These are phyloP conservation scores for Pseudorhombus dupliciocellatus DNA, from an alignment of 2,113 vertebrate genomes.

Conservation along the genomic window DNA sequence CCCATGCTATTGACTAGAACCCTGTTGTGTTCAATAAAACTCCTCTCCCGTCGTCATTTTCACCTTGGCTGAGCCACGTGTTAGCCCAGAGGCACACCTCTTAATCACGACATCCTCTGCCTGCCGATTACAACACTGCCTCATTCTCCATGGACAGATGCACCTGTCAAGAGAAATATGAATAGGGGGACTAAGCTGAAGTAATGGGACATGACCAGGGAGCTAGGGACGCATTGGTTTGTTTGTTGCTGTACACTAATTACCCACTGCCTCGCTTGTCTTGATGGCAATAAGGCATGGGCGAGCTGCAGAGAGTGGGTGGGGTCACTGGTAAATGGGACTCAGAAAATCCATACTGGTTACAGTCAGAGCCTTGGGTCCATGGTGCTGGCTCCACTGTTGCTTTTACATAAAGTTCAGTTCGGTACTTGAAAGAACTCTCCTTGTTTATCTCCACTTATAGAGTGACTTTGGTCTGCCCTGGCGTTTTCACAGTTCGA, in stretches of 20 bases:
- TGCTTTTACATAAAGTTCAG: conserved; percentile 17
- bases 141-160: conserved; percentile 73
- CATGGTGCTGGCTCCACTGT: conserved; percentile 6
- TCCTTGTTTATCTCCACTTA: conserved; percentile 33
- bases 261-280: conserved; percentile 59
- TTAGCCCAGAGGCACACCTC: conserved; percentile 61
- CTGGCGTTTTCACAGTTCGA: neutral
- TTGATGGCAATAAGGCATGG: conserved; percentile 47
- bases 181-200: conserved; percentile 61
- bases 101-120: conserved; percentile 69
- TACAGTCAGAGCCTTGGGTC: conserved; percentile 15
- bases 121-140: conserved; percentile 62
- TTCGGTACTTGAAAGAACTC: conserved; percentile 29
- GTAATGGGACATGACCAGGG: conserved; percentile 76
- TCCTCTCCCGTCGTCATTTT: conserved; percentile 60
- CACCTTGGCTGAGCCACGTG: conserved; percentile 66
- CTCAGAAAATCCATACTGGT: conserved; percentile 45
- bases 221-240: conserved; percentile 67
- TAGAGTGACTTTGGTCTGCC: conserved; percentile 28
- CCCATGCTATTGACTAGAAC: conserved; percentile 57
- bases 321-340: conserved; percentile 35
- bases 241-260: conserved; percentile 70
- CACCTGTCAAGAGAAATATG: conserved; percentile 76
- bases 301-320: conserved; percentile 24
- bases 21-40: conserved; percentile 64